Evolutionary conservation across 2,113 vertebrate genomes (phyloP).

Genomic region (Mormyrus lacerda): DNA sequence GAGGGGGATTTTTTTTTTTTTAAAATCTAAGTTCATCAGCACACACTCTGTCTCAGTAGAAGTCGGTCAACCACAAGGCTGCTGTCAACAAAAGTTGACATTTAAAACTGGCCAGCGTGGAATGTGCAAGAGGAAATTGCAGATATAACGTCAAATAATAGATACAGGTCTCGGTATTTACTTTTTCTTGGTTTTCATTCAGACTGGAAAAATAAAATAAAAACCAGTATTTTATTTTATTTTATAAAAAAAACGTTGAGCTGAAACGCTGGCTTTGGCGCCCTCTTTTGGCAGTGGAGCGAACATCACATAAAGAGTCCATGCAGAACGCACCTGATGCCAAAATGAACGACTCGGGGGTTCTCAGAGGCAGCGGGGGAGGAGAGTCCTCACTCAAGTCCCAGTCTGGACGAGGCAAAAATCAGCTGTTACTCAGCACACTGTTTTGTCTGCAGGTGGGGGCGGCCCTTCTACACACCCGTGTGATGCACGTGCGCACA

Average conservation of each 20-base stretch:
- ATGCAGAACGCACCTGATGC: conserved; percentile 78
- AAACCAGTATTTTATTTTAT: not conserved
- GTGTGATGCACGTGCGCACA: conserved; percentile 8
- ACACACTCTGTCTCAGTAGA: not conserved
- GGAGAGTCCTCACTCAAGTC: conserved; percentile 78
- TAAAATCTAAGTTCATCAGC: not conserved
- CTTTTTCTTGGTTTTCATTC: not conserved
- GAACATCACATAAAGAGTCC: conserved; percentile 24
- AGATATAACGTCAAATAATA: not conserved
- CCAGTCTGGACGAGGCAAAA: conserved; percentile 76
- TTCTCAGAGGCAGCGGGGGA: conserved; percentile 86
- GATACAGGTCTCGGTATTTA: not conserved
- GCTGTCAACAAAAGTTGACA: not conserved
- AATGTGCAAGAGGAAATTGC: not conserved
- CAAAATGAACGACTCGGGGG: conserved; percentile 87
- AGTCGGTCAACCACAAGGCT: not conserved
- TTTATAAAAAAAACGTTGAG: not conserved
- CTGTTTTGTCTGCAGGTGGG: conserved; percentile 3
- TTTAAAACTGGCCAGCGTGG: not conserved
- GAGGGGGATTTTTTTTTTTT: too few species aligned
- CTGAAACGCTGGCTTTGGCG: conserved; percentile 17
- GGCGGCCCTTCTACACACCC: not conserved
- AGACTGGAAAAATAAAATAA: not conserved
- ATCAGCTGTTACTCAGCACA: conserved; percentile 28
- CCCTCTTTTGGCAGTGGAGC: conserved; percentile 26